Base-by-base conservation (phyloP, 2,113 vertebrate genomes). In the Eulacestoma nigropectus region DNA sequence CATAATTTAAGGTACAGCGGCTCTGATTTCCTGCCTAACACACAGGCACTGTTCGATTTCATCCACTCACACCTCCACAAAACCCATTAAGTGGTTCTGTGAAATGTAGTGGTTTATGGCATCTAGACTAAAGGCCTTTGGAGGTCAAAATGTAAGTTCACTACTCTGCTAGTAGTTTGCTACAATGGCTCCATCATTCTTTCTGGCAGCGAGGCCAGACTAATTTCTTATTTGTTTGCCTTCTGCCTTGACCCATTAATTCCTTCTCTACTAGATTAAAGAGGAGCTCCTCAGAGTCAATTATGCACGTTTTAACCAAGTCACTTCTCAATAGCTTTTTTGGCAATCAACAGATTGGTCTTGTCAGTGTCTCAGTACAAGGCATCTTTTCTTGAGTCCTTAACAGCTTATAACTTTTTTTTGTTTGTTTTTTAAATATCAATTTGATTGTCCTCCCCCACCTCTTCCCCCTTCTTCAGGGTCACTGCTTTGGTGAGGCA, bases 241-340 rank as follows among this genome's bases (percentile, higher is more conserved):
- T 96, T 87, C 80, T 72, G 95, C 91, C 95, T 89, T 84, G 69
- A 97, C 94, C 84, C 91, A 95, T 89, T 95, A 93, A 92, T 95
- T 97, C 86, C 64, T 84, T 47, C 94, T 87, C 80, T 39, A 57
- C 49, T 73, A 92, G 85, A 91, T 93, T 93, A 95, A 90, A 74
- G 83, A 95, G 60, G 18, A 92, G 86, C n/a, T 95, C 73, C 73
- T 93, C 35, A 10, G 55, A 77, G 85, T 85, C 90, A 88, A 25
- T 93, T 87, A 92, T 25, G 68, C 44, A 80, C 4, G 84, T 69
- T 89, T 89, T 93, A 89, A 89, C 73, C 68, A 93, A 87, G 47
- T 60, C 84, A 93, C 77, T 53, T 75, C 56, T 81, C 89, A 47
- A 81, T 19, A 89, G 69, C 33, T 70, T 84, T 89, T 70, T 18